phyloP scores from a whole-genome alignment of 2,797 vertebrate species.

The Argya squamiceps region DNA sequence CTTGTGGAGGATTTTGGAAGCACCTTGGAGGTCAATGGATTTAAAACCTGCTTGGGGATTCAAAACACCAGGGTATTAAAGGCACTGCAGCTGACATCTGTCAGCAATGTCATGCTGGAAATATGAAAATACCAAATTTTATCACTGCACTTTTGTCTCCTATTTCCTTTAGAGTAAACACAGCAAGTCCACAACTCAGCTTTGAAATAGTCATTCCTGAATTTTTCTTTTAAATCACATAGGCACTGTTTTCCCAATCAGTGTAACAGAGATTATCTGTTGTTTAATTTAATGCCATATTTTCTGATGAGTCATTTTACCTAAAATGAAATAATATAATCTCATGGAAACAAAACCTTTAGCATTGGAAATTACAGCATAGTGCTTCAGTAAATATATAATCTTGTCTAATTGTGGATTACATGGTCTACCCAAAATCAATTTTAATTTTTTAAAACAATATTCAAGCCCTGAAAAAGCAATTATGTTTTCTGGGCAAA shows the following conservation, averaged over 20 bases:
- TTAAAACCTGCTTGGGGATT: not conserved
- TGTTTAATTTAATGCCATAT: not conserved
- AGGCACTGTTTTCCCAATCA: accelerated
- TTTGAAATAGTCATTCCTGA: not conserved
- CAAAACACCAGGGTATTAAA: not conserved
- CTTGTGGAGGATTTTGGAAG: no score
- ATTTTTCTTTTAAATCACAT: not conserved
- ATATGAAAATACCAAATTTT: not conserved
- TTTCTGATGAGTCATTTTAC: not conserved
- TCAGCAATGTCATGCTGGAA: not conserved
- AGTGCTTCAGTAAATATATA: not conserved
- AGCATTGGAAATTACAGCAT: not conserved
- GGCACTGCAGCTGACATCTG: not conserved
- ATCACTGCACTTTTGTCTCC: not conserved
- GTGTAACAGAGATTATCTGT: no score
- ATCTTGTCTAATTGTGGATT: not conserved
- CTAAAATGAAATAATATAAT: not conserved
- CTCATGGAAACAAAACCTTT: not conserved
- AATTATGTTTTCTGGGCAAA: not conserved
- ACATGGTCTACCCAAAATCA: not conserved
- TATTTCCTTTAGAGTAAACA: not conserved
- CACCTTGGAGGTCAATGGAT: not conserved
- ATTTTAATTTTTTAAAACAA: not conserved
- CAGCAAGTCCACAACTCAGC: not conserved
- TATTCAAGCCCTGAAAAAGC: not conserved